Conservation (phyloP, 2,113 vertebrate species). For the Microtus richardsoni region DNA sequence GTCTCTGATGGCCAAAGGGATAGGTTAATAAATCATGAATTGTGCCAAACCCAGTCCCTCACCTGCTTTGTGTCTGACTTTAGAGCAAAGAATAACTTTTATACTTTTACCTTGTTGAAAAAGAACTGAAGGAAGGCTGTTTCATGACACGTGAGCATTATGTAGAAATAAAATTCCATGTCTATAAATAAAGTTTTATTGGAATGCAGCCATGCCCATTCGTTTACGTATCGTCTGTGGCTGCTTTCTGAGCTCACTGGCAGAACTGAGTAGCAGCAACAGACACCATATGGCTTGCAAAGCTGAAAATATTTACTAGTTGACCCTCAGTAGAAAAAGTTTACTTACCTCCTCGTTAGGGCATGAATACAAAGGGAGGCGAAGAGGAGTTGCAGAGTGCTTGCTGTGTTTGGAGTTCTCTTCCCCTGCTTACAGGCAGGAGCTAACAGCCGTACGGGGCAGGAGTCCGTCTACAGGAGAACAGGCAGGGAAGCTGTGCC, state of each 20-base stretch:
- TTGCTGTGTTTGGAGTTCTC: conserved; percentile 6
- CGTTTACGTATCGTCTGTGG: conserved; percentile 22
- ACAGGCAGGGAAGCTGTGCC: conserved; percentile 38
- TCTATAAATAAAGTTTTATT: conserved; percentile 73
- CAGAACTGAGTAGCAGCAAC: neutral
- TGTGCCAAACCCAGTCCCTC: neutral
- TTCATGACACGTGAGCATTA: conserved; percentile 39
- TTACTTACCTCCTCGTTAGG: neutral
- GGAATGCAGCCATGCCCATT: conserved; percentile 30
- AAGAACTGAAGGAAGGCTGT: conserved; percentile 11
- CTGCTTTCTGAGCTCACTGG: conserved; percentile 35
- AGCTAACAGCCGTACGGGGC: neutral
- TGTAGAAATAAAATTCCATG: conserved; percentile 32
- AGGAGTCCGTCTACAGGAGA: neutral
- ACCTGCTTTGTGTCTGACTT: neutral
- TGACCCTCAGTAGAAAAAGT: conserved; percentile 35
- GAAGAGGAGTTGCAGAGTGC: neutral
- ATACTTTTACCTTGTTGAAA: neutral
- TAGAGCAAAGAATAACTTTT: conserved; percentile 43
- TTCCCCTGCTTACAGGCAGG: neutral
- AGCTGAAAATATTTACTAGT: conserved; percentile 21
- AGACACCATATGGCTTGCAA: conserved; percentile 34
- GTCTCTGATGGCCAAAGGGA: neutral
- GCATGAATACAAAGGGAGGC: neutral
- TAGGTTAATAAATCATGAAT: neutral